Evolutionary conservation across 2,888 invertebrate species (phyloP).

Genomic region (Hyalella azteca): DNA sequence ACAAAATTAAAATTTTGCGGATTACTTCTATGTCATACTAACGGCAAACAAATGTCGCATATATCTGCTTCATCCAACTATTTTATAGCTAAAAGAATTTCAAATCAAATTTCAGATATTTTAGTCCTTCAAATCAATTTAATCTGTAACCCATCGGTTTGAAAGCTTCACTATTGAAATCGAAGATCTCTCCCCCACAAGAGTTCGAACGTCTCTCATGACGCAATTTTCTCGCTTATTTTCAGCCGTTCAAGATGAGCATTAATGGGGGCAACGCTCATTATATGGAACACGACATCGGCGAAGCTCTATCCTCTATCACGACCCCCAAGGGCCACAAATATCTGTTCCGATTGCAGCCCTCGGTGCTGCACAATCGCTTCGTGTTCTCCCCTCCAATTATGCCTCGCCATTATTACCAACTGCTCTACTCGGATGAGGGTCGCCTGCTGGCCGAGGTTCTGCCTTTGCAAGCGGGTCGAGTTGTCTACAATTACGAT

Average conservation of each 20-base stretch:
- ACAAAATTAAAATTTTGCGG: no score
- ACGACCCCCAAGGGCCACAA: conserved; percentile 93
- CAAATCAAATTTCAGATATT: no score
- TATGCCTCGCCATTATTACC: conserved; percentile 67
- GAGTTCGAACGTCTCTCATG: no score
- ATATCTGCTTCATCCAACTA: no score
- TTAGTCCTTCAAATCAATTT: no score
- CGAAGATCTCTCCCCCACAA: no score
- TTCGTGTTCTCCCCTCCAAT: conserved; percentile 78
- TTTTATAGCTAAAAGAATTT: no score
- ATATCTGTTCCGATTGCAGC: conserved; percentile 86
- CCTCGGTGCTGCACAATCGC: conserved; percentile 51
- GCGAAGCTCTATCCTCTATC: conserved; percentile 87
- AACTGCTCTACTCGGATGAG: conserved; percentile 54
- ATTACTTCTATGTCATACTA: no score
- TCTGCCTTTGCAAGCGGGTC: conserved; percentile 85
- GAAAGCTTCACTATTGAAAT: no score
- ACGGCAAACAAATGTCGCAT: no score
- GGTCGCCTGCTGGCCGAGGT: conserved; percentile 85
- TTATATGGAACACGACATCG: conserved; percentile 86
- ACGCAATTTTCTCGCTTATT: conserved; percentile 58
- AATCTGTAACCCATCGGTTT: no score
- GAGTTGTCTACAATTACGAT: conserved; percentile 87
- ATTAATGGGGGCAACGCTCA: conserved; percentile 93
- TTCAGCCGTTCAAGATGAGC: conserved; percentile 86